Evolutionary conservation across 1,140 invertebrate genomes (phyloP), one percentile per base, ranked within the genome.

Genomic region (Phenacoccus solenopsis): DNA sequence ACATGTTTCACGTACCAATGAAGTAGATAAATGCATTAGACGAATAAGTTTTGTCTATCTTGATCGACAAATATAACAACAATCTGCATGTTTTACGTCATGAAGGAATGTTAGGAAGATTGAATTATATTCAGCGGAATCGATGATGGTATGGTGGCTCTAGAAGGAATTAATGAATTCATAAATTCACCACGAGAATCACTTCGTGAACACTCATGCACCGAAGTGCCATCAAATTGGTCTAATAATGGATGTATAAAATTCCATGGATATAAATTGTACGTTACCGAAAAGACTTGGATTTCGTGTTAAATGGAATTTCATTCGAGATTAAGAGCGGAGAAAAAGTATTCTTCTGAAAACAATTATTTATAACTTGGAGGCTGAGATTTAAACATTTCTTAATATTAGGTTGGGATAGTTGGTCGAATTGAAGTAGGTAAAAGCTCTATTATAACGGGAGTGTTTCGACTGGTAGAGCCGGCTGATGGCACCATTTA

Each of bases 81-180:
- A n/a, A n/a, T n/a, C n/a, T n/a, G n/a, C n/a, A n/a, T n/a, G n/a
- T n/a, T n/a, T n/a, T n/a, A n/a, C n/a, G n/a, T n/a, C n/a, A n/a
- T n/a, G n/a, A n/a, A n/a, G n/a, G n/a, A n/a, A n/a, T n/a, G n/a
- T n/a, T n/a, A n/a, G n/a, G n/a, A n/a, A n/a, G n/a, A n/a, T n/a
- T n/a, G n/a, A n/a, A n/a, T n/a, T n/a, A n/a, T n/a, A 3, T 49
- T 9, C 38, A 16, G 20, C 0, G 88, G 91, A 76, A 78, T 90
- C 1, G 88, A 91, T 74, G 91, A 90, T 75, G 86, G 93, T 77
- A 93, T 95, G 90, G 93, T 89, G 0, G 90, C 85, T 20, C 90
- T 94, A 0, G 91, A 95, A 77, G 80, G 92, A 32, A 84, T 94
- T 1, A 74, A 90, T 0, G 89, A 94, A 77, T 94, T 91, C 76